Evolutionary conservation across 2,888 invertebrate genomes (phyloP).

Genomic region (Omphaloscelis lunosa): DNA sequence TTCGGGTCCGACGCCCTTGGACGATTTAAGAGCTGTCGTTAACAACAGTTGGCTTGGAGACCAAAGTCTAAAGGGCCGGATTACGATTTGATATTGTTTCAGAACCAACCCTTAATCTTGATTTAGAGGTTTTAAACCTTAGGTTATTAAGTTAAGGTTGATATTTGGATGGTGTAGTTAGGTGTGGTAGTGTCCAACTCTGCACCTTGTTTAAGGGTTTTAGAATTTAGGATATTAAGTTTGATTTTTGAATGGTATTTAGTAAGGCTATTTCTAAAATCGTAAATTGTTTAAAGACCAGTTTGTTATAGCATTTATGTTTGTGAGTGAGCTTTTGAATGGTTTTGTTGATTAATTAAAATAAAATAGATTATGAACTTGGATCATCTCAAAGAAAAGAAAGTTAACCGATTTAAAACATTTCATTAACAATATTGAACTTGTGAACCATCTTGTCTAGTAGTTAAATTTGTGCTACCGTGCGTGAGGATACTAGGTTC

Average conservation of each 20-base stretch:
- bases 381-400: not conserved
- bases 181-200: not conserved
- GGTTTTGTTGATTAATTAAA: not conserved
- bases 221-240: not conserved
- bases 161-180: slow-evolving; percentile 7
- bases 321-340: not conserved
- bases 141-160: fast-evolving
- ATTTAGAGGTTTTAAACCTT: slow-evolving; percentile 8
- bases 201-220: not conserved
- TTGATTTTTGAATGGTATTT: not conserved
- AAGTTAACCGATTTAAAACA: too few species aligned
- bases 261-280: not conserved
- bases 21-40: slow-evolving; percentile 56
- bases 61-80: slow-evolving; percentile 37
- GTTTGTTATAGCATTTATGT: not conserved
- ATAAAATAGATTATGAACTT: not conserved
- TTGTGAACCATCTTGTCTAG: not conserved
- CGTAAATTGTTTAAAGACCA: not conserved
- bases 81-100: slow-evolving; percentile 63
- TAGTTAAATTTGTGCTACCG: not conserved
- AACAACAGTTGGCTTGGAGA: slow-evolving; percentile 49
- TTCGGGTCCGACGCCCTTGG: slow-evolving; percentile 31
- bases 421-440: not conserved
- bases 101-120: slow-evolving; percentile 12
- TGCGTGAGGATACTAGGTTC: not conserved